Evolutionary conservation across 2,888 invertebrate genomes (phyloP).

Genomic region (Mechanitis mazaeus): DNA sequence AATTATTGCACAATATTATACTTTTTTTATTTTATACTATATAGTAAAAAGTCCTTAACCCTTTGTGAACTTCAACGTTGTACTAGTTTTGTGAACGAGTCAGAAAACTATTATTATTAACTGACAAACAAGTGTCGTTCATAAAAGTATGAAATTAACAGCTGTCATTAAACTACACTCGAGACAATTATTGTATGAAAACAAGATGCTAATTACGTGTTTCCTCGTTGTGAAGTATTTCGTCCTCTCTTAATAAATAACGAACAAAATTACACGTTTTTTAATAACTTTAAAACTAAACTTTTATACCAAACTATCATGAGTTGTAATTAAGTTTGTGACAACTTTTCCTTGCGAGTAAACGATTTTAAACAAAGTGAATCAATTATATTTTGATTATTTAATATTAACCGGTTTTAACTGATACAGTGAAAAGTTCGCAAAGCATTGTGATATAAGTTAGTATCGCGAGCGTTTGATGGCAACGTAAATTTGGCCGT

Average conservation of each 20-base stretch:
- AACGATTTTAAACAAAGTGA: constrained; percentile 7
- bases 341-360: constrained; percentile 2
- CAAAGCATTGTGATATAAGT: constrained; percentile 27
- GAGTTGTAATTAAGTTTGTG: background rate
- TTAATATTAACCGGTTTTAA: constrained; percentile 2
- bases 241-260: background rate
- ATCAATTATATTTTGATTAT: background rate
- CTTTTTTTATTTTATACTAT: no score
- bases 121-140: no score
- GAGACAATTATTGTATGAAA: background rate
- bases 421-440: constrained; percentile 26
- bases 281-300: background rate
- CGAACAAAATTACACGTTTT: background rate
- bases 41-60: no score
- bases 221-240: background rate
- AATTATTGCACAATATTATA: no score
- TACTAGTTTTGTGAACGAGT: no score
- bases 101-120: no score
- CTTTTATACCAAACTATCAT: background rate
- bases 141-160: no score
- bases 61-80: no score
- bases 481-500: constrained; percentile 31
- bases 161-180: background rate
- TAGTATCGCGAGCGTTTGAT: constrained; percentile 30
- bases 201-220: constrained; percentile 1